A percentile compares a stretch with the other conserved stretches of the same genome.
phyloP scores from a whole-genome alignment of 2,888 invertebrate genomes.

The Bellardia pandia region DNA sequence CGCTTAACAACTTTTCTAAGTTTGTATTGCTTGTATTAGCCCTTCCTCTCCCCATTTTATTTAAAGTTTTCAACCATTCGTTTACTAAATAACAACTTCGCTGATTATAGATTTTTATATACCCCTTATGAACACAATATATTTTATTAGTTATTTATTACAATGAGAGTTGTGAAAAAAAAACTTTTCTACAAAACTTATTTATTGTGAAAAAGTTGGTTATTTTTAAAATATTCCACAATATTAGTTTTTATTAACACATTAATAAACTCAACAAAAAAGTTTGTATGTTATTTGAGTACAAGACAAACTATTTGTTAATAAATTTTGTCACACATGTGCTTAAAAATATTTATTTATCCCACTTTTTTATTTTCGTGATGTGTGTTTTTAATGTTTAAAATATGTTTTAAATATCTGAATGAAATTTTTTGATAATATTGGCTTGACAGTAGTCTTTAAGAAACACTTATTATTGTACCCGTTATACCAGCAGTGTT shows the following conservation, averaged over 20 bases:
- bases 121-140: neutral
- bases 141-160: conserved; percentile 49
- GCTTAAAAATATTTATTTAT: neutral
- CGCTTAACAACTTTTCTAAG: too few relatives aligned
- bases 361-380: neutral
- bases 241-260: conserved; percentile 60
- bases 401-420: too few relatives aligned
- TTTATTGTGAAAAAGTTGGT: conserved; percentile 26
- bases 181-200: conserved; percentile 19
- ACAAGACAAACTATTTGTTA: conserved; percentile 11
- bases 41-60: neutral
- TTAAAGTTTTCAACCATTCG: neutral
- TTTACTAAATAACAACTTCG: neutral
- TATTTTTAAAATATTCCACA: conserved; percentile 3
- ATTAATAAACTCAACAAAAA: conserved; percentile 60
- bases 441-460: too few relatives aligned
- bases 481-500: too few relatives aligned
- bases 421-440: too few relatives aligned
- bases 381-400: neutral
- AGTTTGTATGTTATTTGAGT: conserved; percentile 1
- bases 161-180: neutral
- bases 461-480: too few relatives aligned
- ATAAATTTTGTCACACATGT: conserved; percentile 46
- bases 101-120: conserved; percentile 5
- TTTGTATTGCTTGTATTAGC: too few relatives aligned